phyloP scores from a whole-genome alignment of 2,888 invertebrate species.

The Miltochrista miniata region DNA sequence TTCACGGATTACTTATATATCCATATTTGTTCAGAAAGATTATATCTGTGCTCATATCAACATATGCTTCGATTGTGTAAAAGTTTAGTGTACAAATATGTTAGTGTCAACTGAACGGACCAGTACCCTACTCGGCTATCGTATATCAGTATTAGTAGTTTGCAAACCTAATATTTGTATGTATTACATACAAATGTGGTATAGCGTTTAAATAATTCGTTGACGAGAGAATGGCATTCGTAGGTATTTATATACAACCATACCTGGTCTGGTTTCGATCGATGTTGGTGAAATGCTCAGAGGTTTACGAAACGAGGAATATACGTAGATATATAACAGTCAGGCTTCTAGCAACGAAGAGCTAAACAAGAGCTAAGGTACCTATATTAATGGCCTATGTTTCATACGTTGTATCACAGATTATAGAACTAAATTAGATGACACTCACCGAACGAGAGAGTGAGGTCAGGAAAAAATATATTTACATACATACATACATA shows the following conservation, averaged over 20 bases:
- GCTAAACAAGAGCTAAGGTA: too few species aligned
- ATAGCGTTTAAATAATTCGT: slow-evolving; percentile 6
- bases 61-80: slow-evolving; percentile 8
- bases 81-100: slow-evolving; percentile 30
- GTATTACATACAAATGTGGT: slow-evolving; percentile 46
- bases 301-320: too few species aligned
- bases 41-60: too few species aligned
- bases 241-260: neutral
- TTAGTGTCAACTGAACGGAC: slow-evolving; percentile 10
- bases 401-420: too few species aligned
- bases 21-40: neutral
- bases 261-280: neutral
- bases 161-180: slow-evolving; percentile 55
- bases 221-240: neutral
- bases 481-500: too few species aligned
- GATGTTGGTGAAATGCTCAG: neutral
- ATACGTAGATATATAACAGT: too few species aligned
- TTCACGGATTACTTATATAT: too few species aligned
- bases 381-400: too few species aligned
- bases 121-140: slow-evolving; percentile 44
- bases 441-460: too few species aligned
- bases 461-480: too few species aligned
- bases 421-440: too few species aligned
- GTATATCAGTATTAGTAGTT: slow-evolving; percentile 41
- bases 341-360: too few species aligned